phyloP scores from a whole-genome alignment of 1,140 invertebrate genomes.

The Chionoecetes opilio region DNA sequence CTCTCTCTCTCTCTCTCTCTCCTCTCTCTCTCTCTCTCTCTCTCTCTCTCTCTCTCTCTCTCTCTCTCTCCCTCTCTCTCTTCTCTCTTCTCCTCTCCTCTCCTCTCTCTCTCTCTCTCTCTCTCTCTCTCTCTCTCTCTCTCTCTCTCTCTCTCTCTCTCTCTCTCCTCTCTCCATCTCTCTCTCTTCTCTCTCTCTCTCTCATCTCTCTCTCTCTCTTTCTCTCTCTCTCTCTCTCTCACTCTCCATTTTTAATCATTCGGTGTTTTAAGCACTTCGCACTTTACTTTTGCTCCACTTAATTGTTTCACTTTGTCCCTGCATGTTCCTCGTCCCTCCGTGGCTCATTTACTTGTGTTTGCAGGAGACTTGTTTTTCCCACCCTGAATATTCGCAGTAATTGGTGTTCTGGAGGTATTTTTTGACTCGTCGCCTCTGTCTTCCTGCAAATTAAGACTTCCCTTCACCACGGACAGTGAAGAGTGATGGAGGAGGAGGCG shows the following conservation, averaged over 20 bases:
- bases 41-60: no score
- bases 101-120: neutral
- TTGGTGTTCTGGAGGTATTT: neutral
- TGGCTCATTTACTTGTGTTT: neutral
- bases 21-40: no score
- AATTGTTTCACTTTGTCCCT: neutral
- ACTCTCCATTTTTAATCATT: neutral
- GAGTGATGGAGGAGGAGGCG: no score
- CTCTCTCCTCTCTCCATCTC: no score
- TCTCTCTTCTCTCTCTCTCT: no score
- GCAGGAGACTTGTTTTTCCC: neutral
- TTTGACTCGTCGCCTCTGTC: neutral
- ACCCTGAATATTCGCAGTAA: neutral
- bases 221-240: constrained; percentile 13
- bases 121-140: constrained; percentile 27
- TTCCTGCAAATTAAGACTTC: neutral
- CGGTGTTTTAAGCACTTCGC: no score
- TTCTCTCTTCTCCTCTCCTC: no score
- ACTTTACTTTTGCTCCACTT: neutral
- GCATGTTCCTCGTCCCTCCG: neutral
- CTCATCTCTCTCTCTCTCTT: neutral
- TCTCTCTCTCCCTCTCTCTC: constrained; percentile 23
- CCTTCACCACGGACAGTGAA: neutral
- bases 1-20: no score
- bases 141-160: no score